A percentile compares a stretch with the other conserved stretches of the same genome.
Conservation (phyloP, 2,888 invertebrate species). For the Alentia gelatinosa region DNA sequence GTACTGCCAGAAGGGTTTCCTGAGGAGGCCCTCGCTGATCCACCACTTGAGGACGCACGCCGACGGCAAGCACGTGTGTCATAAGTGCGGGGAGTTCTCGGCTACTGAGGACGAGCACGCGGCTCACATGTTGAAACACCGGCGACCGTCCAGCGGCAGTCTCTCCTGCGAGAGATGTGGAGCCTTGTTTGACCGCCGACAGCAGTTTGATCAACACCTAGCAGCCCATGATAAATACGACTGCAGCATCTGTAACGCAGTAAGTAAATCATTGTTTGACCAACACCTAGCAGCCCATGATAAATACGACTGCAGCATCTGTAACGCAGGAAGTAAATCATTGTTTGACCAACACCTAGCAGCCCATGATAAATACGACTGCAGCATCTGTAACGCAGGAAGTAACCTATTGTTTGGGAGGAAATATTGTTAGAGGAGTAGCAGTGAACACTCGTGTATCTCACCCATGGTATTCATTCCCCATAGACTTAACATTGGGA, state of each 20-base stretch:
- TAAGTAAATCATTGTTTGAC: background rate
- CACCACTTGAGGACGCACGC: constrained; percentile 73
- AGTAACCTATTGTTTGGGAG: no score
- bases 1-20: constrained; percentile 70
- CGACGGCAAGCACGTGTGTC: constrained; percentile 69
- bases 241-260: constrained; percentile 49
- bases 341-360: constrained; percentile 72
- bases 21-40: constrained; percentile 69
- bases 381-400: constrained; percentile 53
- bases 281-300: constrained; percentile 63
- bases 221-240: constrained; percentile 61
- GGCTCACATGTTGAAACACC: constrained; percentile 70
- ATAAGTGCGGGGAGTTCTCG: constrained; percentile 73
- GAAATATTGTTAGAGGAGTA: no score
- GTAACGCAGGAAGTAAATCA: background rate
- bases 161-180: constrained; percentile 72
- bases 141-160: constrained; percentile 61
- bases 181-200: constrained; percentile 71
- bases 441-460: no score
- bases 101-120: constrained; percentile 65
- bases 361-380: constrained; percentile 59
- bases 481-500: no score
- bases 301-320: constrained; percentile 53
- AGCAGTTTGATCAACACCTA: constrained; percentile 75
- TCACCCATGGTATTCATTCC: no score